Conservation (phyloP, 2,113 vertebrate genomes). For the Uria lomvia region DNA sequence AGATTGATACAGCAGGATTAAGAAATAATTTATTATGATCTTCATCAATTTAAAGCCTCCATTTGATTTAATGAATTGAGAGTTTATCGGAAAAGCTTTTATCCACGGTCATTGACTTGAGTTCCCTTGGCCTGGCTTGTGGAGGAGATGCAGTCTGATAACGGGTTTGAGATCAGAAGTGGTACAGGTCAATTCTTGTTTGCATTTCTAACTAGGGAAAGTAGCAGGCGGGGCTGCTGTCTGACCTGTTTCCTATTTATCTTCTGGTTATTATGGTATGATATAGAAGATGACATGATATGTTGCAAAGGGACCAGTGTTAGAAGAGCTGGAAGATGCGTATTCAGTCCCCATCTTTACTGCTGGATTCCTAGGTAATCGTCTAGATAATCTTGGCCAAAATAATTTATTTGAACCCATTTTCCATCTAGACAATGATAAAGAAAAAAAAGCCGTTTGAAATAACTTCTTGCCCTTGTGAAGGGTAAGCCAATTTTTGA, state of each 20-base stretch:
- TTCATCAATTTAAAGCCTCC: conserved; percentile 72
- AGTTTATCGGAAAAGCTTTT: conserved; percentile 82
- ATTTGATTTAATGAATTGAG: conserved; percentile 75
- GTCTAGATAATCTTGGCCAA: background rate
- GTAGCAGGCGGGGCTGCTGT: conserved; percentile 41
- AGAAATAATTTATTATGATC: conserved; percentile 66
- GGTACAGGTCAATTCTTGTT: conserved; percentile 61
- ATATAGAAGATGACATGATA: background rate
- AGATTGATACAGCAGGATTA: conserved; percentile 61
- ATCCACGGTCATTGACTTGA: conserved; percentile 62
- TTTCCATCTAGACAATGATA: background rate
- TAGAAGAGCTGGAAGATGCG: background rate
- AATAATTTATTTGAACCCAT: background rate
- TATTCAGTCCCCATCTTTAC: background rate
- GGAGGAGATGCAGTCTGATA: conserved; percentile 51
- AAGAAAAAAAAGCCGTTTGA: background rate
- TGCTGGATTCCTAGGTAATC: background rate
- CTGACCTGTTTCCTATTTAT: conserved; percentile 47
- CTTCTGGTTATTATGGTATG: background rate
- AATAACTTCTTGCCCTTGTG: background rate
- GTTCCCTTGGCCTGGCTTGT: conserved; percentile 61
- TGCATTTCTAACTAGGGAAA: conserved; percentile 48
- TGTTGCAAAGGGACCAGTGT: background rate
- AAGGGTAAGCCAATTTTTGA: background rate
- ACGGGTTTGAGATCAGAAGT: conserved; percentile 61